A percentile compares a stretch with the other conserved stretches of the same genome.
These are phyloP conservation scores for Fregetta grallaria DNA, from an alignment of 2,113 vertebrate genomes.

Conservation along the genomic window DNA sequence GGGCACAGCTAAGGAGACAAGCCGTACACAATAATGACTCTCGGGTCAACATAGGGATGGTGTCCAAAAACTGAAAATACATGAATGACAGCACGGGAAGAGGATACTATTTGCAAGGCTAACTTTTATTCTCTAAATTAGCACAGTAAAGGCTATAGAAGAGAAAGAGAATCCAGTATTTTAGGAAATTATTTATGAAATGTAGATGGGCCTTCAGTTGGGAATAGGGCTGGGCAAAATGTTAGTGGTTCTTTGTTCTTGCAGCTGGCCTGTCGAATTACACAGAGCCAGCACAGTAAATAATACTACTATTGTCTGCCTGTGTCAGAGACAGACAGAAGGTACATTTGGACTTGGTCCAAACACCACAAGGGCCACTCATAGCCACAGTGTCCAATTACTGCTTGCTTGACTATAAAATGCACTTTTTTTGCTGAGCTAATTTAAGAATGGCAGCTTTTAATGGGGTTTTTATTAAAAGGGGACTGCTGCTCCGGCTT, in stretches of 20 bases:
- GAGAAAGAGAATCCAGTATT: conserved; percentile 52
- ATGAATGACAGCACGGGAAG: conserved; percentile 18
- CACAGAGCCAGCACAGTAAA: conserved; percentile 78
- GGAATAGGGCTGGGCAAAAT: conserved; percentile 75
- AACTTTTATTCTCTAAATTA: conserved; percentile 52
- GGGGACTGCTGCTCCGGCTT: conserved; percentile 9
- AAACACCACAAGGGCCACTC: conserved; percentile 82
- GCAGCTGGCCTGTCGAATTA: conserved; percentile 83
- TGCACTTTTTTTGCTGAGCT: conserved; percentile 66
- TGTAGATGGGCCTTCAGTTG: conserved; percentile 63
- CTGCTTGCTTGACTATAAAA: conserved; percentile 81
- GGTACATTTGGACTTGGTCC: conserved; percentile 81
- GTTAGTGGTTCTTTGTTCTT: conserved; percentile 78
- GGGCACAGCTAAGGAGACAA: not conserved
- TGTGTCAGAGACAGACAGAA: conserved; percentile 84
- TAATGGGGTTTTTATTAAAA: conserved; percentile 69
- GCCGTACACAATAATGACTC: not conserved
- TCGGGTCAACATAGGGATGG: not conserved
- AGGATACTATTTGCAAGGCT: not conserved
- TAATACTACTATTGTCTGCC: conserved; percentile 83
- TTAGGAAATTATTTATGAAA: conserved; percentile 77
- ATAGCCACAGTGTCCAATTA: conserved; percentile 84
- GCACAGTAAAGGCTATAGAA: conserved; percentile 27
- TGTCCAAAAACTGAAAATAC: conserved; percentile 5
- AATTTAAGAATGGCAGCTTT: conserved; percentile 79